Percentiles rank a stretch among this genome's conserved stretches.
Conservation (phyloP, 2,888 invertebrate genomes). For the Icerya purchasi region DNA sequence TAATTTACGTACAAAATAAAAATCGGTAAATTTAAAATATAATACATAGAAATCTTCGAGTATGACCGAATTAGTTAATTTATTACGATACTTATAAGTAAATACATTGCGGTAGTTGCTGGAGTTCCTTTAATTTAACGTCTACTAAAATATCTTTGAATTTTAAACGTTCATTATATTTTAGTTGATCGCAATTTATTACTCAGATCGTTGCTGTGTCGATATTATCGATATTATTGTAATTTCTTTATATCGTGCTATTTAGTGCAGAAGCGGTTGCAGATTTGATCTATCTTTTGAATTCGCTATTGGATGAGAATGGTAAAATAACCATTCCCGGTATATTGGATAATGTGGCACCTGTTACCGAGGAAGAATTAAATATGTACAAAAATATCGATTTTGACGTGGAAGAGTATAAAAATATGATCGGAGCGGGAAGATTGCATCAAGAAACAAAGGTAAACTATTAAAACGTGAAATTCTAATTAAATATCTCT, state of each 20-base stretch:
- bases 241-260: background rate
- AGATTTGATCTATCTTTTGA: constrained; percentile 70
- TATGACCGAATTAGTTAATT: too few species aligned
- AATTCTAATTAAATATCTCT: too few species aligned
- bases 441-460: constrained; percentile 19
- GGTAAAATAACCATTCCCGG: constrained; percentile 69
- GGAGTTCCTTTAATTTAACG: too few species aligned
- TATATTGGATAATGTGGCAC: constrained; percentile 48
- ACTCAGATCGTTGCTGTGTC: too few species aligned
- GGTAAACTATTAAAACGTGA: too few species aligned
- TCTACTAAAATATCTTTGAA: background rate
- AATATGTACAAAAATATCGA: constrained; percentile 33
- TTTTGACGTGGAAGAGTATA: constrained; percentile 30
- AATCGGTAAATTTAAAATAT: too few species aligned
- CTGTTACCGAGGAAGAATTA: constrained; percentile 28
- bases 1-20: too few species aligned
- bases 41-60: too few species aligned
- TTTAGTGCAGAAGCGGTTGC: constrained; percentile 64
- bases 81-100: too few species aligned
- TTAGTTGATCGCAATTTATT: background rate
- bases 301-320: constrained; percentile 59
- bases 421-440: constrained; percentile 18
- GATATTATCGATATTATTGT: background rate
- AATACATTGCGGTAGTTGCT: too few species aligned
- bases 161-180: background rate